Evolutionary conservation across 2,888 invertebrate species (phyloP).

Genomic region (Pristionchus exspectatus): DNA sequence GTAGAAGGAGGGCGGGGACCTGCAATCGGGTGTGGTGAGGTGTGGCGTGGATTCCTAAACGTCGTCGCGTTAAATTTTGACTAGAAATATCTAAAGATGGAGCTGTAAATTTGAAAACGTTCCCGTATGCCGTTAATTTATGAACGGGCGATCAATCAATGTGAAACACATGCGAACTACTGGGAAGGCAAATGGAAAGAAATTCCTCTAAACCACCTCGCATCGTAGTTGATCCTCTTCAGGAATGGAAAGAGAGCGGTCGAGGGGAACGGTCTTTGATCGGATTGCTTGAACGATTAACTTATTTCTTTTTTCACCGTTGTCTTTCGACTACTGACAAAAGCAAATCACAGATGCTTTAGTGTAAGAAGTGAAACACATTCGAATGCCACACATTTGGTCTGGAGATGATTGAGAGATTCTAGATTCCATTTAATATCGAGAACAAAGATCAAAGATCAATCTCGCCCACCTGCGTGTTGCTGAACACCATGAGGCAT

Average conservation of each 20-base stretch:
- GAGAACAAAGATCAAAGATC: not conserved
- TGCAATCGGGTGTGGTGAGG: constrained; percentile 49
- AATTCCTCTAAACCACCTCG: constrained; percentile 58
- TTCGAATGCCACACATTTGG: too few relatives aligned
- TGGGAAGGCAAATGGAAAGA: too few relatives aligned
- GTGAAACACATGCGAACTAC: not conserved
- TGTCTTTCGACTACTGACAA: too few relatives aligned
- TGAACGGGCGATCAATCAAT: not conserved
- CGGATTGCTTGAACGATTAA: constrained; percentile 29
- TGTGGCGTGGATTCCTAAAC: not conserved
- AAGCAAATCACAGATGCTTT: too few relatives aligned
- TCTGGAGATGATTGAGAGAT: too few relatives aligned
- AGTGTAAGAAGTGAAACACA: too few relatives aligned
- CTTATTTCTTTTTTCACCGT: not conserved
- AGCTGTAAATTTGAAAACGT: not conserved
- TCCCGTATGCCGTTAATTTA: not conserved
- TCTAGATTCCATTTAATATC: not conserved
- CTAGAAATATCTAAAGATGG: not conserved
- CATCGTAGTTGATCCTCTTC: constrained; percentile 73
- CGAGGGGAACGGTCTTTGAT: constrained; percentile 73
- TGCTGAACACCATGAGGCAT: constrained; percentile 25
- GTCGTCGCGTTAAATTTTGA: not conserved
- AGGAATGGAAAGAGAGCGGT: constrained; percentile 74
- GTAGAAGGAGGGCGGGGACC: constrained; percentile 71
- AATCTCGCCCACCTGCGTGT: not conserved